Percentiles rank a stretch among this genome's conserved stretches.
These are phyloP conservation scores for Caenorhabditis sulstoni DNA, from an alignment of 2,888 invertebrate genomes.

Conservation along the genomic window DNA sequence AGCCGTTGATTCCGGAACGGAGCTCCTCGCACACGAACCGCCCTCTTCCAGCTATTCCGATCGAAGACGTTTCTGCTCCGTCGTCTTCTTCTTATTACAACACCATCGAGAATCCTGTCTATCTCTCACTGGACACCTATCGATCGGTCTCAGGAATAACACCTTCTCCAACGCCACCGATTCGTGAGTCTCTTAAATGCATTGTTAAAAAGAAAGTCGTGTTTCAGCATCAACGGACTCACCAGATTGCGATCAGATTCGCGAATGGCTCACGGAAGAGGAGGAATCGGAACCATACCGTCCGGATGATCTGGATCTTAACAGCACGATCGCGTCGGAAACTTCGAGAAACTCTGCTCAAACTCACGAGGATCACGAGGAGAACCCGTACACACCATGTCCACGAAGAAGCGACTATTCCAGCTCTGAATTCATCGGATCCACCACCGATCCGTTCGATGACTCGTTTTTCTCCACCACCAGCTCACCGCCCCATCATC, in stretches of 20 bases:
- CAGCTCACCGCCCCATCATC: constrained; percentile 1
- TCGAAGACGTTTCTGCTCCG: constrained; percentile 14
- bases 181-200: constrained; percentile 4
- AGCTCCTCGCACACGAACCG: constrained; percentile 23
- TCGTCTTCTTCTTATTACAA: constrained; percentile 19
- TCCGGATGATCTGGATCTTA: constrained; percentile 24
- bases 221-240: constrained; percentile 32
- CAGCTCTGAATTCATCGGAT: constrained; percentile 16
- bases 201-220: too few relatives aligned
- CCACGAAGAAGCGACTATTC: constrained; percentile 43
- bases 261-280: constrained; percentile 56
- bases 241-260: constrained; percentile 32
- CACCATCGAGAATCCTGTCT: constrained; percentile 56
- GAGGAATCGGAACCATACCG: constrained; percentile 31
- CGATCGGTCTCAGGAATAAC: constrained; percentile 40
- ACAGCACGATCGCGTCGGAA: constrained; percentile 8
- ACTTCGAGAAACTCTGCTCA: constrained; percentile 4
- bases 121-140: constrained; percentile 50
- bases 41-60: constrained; percentile 33
- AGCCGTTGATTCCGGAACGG: constrained; percentile 32
- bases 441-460: constrained; percentile 27
- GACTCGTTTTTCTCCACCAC: constrained; percentile 18
- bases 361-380: constrained; percentile 15
- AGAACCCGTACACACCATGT: constrained; percentile 56
- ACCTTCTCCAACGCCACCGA: constrained; percentile 10